phyloP scores from a whole-genome alignment of 2,888 invertebrate genomes.

The Zhuqinia jingwanae region DNA sequence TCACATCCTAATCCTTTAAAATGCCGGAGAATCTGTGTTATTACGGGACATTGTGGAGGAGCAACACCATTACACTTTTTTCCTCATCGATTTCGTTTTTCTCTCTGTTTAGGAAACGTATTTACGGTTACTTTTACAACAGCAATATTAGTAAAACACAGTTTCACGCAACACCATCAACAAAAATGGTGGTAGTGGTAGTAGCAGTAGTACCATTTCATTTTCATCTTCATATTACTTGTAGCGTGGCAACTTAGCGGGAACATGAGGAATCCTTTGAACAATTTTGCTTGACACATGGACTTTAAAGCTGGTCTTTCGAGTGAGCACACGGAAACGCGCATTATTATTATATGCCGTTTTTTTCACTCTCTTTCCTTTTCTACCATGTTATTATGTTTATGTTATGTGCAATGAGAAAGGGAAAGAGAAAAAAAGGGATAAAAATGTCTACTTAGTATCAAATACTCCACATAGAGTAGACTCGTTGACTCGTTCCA shows the following conservation, averaged over 20 bases:
- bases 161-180: too few species aligned
- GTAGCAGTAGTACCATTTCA: not conserved
- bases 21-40: not conserved
- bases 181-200: too few species aligned
- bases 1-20: slow-evolving; percentile 3
- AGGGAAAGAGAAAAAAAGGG: not conserved
- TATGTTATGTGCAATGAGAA: not conserved
- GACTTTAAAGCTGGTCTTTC: slow-evolving; percentile 7
- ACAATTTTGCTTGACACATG: not conserved
- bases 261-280: not conserved
- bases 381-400: not conserved
- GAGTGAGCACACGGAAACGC: not conserved
- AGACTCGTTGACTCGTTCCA: too few species aligned
- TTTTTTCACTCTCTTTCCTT: not conserved
- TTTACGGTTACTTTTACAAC: too few species aligned
- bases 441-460: not conserved
- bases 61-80: not conserved
- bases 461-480: not conserved
- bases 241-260: not conserved
- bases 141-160: too few species aligned
- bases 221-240: not conserved
- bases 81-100: not conserved
- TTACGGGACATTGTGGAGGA: not conserved
- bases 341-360: not conserved
- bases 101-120: not conserved